Evolutionary conservation across 2,888 invertebrate species (phyloP).

Genomic region (Cremastobaeus sp.): DNA sequence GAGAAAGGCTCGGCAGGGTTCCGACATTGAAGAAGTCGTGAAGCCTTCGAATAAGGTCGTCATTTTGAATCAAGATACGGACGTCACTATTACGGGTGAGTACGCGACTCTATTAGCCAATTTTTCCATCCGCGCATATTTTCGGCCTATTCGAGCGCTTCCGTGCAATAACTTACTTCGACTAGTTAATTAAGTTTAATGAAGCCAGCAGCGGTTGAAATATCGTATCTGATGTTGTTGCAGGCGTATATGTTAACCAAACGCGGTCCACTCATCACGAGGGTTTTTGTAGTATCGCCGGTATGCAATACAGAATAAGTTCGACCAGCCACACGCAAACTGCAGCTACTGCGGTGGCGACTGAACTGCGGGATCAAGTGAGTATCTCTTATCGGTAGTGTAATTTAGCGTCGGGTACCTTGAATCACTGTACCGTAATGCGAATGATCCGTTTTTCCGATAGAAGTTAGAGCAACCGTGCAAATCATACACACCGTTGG

Average conservation of each 20-base stretch:
- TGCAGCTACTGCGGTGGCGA: conserved; percentile 88
- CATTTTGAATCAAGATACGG: conserved; percentile 90
- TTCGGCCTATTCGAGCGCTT: not conserved
- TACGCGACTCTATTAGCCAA: not conserved
- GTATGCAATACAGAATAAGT: conserved; percentile 92
- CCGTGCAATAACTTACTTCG: too few species aligned
- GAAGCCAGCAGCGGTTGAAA: too few species aligned
- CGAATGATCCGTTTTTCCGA: conserved; percentile 28
- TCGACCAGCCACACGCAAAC: conserved; percentile 92
- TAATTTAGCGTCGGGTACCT: not conserved
- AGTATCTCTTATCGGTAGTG: conserved; percentile 24
- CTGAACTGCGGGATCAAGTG: conserved; percentile 78
- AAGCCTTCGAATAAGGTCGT: conserved; percentile 81
- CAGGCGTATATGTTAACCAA: conserved; percentile 87
- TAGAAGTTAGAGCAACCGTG: conserved; percentile 77
- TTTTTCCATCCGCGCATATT: not conserved
- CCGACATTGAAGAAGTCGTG: conserved; percentile 73
- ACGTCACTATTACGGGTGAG: conserved; percentile 88
- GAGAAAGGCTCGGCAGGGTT: conserved; percentile 68
- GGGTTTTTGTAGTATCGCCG: conserved; percentile 90
- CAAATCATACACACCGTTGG: conserved; percentile 89
- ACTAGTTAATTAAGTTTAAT: too few species aligned
- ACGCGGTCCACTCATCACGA: conserved; percentile 87
- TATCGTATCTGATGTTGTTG: conserved; percentile 28
- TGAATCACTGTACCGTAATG: conserved; percentile 15